Conservation (phyloP, 2,888 invertebrate genomes). For the Dorcus parallelipipedus region DNA sequence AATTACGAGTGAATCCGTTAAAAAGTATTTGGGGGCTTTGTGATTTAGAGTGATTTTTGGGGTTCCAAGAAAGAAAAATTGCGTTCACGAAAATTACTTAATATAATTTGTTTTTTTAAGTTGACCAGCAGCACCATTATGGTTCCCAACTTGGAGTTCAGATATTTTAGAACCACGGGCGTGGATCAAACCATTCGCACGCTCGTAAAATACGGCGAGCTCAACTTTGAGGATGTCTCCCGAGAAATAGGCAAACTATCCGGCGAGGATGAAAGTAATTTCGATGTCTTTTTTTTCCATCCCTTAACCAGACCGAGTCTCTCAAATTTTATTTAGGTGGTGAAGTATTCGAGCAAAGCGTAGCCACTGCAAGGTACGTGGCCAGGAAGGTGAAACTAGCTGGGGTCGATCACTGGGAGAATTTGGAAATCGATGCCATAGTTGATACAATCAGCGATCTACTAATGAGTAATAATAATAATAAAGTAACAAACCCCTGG, state of each 20-base stretch:
- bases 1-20: too few species aligned
- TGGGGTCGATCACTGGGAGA: slow-evolving; percentile 58
- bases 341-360: slow-evolving; percentile 59
- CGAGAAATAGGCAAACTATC: slow-evolving; percentile 56
- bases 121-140: too few species aligned
- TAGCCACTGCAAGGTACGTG: slow-evolving; percentile 60
- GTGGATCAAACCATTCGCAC: slow-evolving; percentile 59
- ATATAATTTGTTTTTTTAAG: too few species aligned
- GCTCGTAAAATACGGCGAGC: slow-evolving; percentile 54
- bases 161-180: slow-evolving; percentile 58
- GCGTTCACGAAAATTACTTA: too few species aligned
- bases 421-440: slow-evolving; percentile 60
- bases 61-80: too few species aligned
- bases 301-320: too few species aligned
- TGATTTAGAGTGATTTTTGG: too few species aligned
- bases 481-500: neutral
- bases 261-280: slow-evolving; percentile 54
- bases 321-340: slow-evolving; percentile 47
- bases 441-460: slow-evolving; percentile 62
- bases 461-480: slow-evolving; percentile 15
- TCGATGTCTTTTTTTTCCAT: too few species aligned
- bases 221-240: slow-evolving; percentile 56
- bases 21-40: too few species aligned
- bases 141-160: slow-evolving; percentile 42
- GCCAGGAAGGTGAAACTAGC: slow-evolving; percentile 59